These are phyloP conservation scores for Antrozous pallidus DNA, from an alignment of 2,797 vertebrate species.

Conservation along the genomic window DNA sequence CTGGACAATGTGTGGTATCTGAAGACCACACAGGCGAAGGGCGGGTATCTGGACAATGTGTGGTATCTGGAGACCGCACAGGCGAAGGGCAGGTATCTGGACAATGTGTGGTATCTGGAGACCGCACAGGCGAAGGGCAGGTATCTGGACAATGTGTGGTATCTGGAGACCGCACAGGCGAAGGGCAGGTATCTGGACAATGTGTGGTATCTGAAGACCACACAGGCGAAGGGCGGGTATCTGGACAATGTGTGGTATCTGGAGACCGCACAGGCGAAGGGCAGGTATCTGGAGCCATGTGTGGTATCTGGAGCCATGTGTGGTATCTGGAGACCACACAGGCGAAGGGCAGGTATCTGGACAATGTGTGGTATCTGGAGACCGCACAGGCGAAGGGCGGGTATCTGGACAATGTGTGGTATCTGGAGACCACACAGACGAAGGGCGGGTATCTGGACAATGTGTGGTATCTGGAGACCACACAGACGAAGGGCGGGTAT, in stretches of 20 bases:
- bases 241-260: no score
- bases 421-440: background rate
- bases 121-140: background rate
- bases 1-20: no score
- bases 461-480: no score
- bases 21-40: background rate
- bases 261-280: background rate
- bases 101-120: no score
- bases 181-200: background rate
- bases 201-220: no score
- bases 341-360: background rate
- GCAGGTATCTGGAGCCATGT: no score
- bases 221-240: background rate
- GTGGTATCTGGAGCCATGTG: no score
- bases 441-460: background rate
- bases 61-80: background rate
- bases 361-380: no score
- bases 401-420: no score
- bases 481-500: background rate
- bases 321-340: background rate
- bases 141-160: no score
- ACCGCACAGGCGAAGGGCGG: background rate
- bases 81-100: background rate
- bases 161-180: background rate
- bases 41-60: no score